These are phyloP conservation scores for Myotis vivesi DNA, from an alignment of 2,797 vertebrate genomes.

Conservation along the genomic window DNA sequence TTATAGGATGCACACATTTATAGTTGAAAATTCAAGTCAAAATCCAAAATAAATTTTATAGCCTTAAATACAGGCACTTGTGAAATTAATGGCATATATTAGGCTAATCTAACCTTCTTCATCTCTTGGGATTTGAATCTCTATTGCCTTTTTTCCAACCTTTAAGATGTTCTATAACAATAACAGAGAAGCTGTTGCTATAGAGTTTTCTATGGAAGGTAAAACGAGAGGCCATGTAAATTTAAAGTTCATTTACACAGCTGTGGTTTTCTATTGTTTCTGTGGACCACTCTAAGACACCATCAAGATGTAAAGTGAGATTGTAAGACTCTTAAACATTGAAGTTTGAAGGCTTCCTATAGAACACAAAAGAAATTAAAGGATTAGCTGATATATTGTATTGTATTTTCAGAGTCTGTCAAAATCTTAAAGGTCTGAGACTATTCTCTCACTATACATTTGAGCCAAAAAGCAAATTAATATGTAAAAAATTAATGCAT, in stretches of 20 bases:
- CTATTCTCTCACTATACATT: not conserved
- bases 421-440: not conserved
- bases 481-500: not conserved
- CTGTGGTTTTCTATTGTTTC: not conserved
- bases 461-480: not conserved
- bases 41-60: not conserved
- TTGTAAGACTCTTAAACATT: not conserved
- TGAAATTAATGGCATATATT: constrained; percentile 39
- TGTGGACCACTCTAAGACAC: not conserved
- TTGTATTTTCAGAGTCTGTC: not conserved
- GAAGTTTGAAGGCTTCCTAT: not conserved
- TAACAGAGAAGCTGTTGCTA: constrained; percentile 10
- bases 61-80: not conserved
- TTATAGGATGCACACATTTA: not conserved
- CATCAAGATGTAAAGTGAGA: not conserved
- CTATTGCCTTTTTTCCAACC: not conserved
- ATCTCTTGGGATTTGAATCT: not conserved
- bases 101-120: not conserved
- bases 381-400: not conserved
- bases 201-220: not conserved
- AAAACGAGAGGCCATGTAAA: constrained; percentile 15
- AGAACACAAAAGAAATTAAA: not conserved
- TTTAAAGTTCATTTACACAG: not conserved
- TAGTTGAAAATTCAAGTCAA: not conserved
- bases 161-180: not conserved